A percentile compares a stretch with the other conserved stretches of the same genome.
Conservation (phyloP, 1,140 invertebrate genomes). For the Melanaphis sacchari region DNA sequence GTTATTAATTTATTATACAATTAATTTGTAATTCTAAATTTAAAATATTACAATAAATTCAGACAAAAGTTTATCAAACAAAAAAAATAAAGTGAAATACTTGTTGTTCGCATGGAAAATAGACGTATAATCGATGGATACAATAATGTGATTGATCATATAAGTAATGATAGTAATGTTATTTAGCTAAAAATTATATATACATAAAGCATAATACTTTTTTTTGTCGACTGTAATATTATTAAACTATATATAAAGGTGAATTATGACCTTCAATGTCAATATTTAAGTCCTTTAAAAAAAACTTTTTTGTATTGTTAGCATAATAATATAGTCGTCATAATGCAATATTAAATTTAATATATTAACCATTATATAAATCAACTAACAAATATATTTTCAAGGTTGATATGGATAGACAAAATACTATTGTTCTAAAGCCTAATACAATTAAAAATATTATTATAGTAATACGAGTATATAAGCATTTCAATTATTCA, state of each 20-base stretch:
- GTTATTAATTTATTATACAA: background rate
- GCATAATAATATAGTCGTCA: background rate
- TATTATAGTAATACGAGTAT: background rate
- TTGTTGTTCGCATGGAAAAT: background rate
- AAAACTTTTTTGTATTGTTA: background rate
- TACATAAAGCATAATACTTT: background rate
- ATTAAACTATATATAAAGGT: background rate
- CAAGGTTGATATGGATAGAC: background rate
- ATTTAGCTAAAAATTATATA: background rate
- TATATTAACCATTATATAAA: background rate
- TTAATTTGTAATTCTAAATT: background rate
- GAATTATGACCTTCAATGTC: background rate
- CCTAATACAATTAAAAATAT: background rate
- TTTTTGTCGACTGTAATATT: background rate
- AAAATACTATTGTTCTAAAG: background rate
- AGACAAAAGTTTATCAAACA: background rate
- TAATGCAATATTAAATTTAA: conserved; percentile 6
- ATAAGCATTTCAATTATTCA: background rate
- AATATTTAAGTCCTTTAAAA: background rate
- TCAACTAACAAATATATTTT: background rate
- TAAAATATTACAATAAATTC: background rate
- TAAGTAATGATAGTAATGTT: background rate
- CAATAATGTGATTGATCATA: background rate
- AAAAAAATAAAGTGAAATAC: background rate
- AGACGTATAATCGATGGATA: background rate